phyloP scores from a whole-genome alignment of 2,113 vertebrate genomes.

The Herpetotheres cachinnans region DNA sequence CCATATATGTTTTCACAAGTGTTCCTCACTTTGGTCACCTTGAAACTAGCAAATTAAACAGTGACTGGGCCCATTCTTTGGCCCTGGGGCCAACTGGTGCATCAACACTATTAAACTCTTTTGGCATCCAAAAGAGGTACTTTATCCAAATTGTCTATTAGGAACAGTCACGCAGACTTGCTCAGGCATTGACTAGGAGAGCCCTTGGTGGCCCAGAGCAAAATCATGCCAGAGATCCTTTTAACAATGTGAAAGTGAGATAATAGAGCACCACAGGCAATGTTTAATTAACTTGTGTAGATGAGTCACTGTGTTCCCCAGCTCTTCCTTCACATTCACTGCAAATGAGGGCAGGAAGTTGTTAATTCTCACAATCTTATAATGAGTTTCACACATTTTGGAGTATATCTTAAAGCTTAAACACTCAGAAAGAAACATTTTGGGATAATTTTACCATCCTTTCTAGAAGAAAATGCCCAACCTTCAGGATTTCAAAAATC shows the following conservation, averaged over 20 bases:
- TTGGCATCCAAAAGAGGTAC: neutral
- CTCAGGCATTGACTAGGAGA: neutral
- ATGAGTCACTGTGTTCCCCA: neutral
- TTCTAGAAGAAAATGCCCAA: neutral
- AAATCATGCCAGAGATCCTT: conserved; percentile 18
- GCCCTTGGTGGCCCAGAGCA: neutral
- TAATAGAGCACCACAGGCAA: conserved; percentile 16
- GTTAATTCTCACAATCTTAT: neutral
- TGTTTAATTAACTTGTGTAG: conserved; percentile 26
- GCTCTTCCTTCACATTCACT: neutral
- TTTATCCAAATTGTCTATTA: conserved; percentile 25
- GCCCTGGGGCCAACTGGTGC: neutral
- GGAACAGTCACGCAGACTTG: neutral
- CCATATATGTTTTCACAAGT: neutral
- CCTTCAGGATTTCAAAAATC: neutral
- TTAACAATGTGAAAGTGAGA: conserved; percentile 9
- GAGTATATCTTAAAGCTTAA: neutral
- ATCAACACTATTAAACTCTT: neutral
- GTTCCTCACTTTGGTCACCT: neutral
- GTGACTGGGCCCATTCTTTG: neutral
- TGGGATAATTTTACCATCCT: neutral
- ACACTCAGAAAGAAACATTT: neutral
- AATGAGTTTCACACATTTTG: neutral
- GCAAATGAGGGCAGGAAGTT: neutral
- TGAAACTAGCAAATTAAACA: neutral